Evolutionary conservation across 2,113 vertebrate species (phyloP), one percentile per base, ranked within the genome.

Genomic region (Osmerus mordax): DNA sequence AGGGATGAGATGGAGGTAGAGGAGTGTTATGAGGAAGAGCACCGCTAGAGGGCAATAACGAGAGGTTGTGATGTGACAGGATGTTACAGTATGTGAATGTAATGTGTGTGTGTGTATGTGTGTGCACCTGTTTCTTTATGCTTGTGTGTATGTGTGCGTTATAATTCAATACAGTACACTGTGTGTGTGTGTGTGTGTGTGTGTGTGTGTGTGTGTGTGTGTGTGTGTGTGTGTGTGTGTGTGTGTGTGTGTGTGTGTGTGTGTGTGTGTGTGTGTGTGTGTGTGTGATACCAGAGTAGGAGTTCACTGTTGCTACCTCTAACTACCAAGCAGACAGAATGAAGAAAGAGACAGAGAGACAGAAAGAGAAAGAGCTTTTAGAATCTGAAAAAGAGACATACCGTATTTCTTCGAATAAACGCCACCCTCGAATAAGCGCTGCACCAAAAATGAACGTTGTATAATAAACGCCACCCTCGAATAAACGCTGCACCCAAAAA

Each of bases 31-130:
- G 0, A 67, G 63, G n/a, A 15, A 1, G 59, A 23, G 2, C 23
- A 41, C 84, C 85, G 86, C 84, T 71, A 82, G 87, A 84, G 83
- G 85, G 70, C 78, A 70, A 67, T 67, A 72, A 73, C 77, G 78
- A 28, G 67, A 53, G 54, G 18, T 7, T 36, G 32, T 36, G 4
- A 36, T 36, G 32, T 7, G 32, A 36, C 7, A 41, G 23, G 18
- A 23, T 54, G 23, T 56, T 19, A 53, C 54, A 21, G 2, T 28
- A 18, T 65, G 4, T 54, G 69, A 32, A 47, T 11, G 1, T 47
- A 47, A 21, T 23, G 23, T 14, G 69, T 29, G 25, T n/a, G n/a
- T 66, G 19, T 53, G 28, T 62, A 36, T 67, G 32, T 68, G 19
- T 60, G 55, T 23, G 32, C 7, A 52, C 5, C 13, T 67, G 11